A percentile compares a stretch with the other conserved stretches of the same genome.
Conservation (phyloP, 1,140 invertebrate genomes). For the Drosophila varians region DNA sequence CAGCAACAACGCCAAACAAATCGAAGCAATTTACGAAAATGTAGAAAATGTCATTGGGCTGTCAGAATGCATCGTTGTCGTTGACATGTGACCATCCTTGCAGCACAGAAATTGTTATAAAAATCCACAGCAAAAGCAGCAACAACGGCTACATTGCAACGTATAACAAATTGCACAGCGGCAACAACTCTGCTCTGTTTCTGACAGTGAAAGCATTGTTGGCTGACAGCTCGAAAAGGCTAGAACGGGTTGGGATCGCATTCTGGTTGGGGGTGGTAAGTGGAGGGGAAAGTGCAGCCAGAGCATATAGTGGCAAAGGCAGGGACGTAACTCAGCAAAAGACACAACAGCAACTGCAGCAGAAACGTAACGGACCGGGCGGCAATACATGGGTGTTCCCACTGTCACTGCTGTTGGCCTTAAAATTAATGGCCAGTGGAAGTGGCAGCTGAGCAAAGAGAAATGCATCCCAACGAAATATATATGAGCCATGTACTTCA, state of each 20-base stretch:
- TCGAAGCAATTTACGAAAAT: conserved; percentile 83
- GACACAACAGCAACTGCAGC: conserved; percentile 6
- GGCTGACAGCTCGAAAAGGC: conserved; percentile 64
- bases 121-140: conserved; percentile 33
- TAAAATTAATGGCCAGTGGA: conserved; percentile 77
- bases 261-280: neutral
- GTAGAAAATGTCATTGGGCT: conserved; percentile 83
- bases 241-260: neutral
- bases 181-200: conserved; percentile 62
- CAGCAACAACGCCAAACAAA: conserved; percentile 58
- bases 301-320: conserved; percentile 33
- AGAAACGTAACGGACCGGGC: conserved; percentile 30
- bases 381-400: conserved; percentile 36
- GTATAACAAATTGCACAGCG: conserved; percentile 79
- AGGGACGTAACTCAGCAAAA: conserved; percentile 41
- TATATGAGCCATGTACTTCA: conserved; percentile 22
- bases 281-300: conserved; percentile 10
- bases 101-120: conserved; percentile 25
- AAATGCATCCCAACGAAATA: conserved; percentile 49
- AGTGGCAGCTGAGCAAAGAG: conserved; percentile 63
- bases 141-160: conserved; percentile 52
- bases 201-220: conserved; percentile 81
- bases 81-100: conserved; percentile 74
- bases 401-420: conserved; percentile 58
- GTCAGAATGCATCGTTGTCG: conserved; percentile 82